phyloP scores from a whole-genome alignment of 2,797 vertebrate species.

The Aplochiton taeniatus region DNA sequence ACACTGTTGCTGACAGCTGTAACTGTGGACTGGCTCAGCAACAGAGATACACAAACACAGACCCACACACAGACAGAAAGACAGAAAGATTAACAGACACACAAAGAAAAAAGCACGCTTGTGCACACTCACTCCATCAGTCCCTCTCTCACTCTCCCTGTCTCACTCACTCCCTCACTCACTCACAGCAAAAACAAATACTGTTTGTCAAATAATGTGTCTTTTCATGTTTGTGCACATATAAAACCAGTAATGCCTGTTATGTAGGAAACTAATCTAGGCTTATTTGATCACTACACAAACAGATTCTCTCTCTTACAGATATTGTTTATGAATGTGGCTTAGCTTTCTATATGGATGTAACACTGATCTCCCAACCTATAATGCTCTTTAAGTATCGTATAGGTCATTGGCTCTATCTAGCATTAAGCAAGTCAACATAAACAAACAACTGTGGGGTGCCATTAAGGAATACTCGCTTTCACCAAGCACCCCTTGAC shows the following conservation, averaged over 20 bases:
- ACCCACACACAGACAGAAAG: not conserved
- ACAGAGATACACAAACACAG: slow-evolving; percentile 11
- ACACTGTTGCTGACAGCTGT: slow-evolving; percentile 53
- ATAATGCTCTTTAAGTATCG: too few relatives aligned
- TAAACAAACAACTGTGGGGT: too few relatives aligned
- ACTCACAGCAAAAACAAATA: too few relatives aligned
- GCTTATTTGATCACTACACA: too few relatives aligned
- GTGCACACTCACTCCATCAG: not conserved
- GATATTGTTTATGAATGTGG: too few relatives aligned
- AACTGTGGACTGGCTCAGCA: slow-evolving; percentile 4
- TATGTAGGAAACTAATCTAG: too few relatives aligned
- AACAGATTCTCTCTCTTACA: too few relatives aligned
- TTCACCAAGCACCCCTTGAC: slow-evolving; percentile 26
- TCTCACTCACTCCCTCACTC: slow-evolving; percentile 4
- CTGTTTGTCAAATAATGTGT: too few relatives aligned
- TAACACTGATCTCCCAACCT: too few relatives aligned
- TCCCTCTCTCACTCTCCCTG: slow-evolving; percentile 19
- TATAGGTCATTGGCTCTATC: too few relatives aligned
- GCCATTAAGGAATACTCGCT: slow-evolving; percentile 37
- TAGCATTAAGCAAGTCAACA: too few relatives aligned
- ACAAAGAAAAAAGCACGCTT: not conserved
- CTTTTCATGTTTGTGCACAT: not conserved
- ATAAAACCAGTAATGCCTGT: not conserved
- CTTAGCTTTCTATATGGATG: too few relatives aligned
- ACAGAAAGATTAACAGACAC: not conserved